A percentile compares a stretch with the other conserved stretches of the same genome.
phyloP scores from a whole-genome alignment of 2,797 vertebrate species.

The Halcyon chelicuti region DNA sequence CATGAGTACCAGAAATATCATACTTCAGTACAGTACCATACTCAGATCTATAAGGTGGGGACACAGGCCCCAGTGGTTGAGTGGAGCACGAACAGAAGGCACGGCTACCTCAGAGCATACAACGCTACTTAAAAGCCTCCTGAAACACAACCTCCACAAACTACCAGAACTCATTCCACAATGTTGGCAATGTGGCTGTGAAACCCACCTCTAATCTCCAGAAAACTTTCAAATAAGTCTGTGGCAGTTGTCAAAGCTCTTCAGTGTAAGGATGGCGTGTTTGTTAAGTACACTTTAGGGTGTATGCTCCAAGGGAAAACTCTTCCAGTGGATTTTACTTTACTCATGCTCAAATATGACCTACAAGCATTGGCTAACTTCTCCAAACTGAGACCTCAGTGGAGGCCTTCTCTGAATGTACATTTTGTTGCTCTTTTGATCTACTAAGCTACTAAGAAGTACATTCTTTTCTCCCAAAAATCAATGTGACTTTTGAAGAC shows the following conservation, averaged over 20 bases:
- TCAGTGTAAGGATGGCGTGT: neutral
- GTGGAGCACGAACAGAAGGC: neutral
- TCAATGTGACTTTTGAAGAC: accelerated
- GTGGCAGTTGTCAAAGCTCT: neutral
- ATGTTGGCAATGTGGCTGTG: neutral
- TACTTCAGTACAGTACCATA: neutral
- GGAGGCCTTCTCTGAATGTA: neutral
- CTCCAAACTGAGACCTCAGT: neutral
- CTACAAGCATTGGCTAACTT: neutral
- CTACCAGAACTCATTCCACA: neutral
- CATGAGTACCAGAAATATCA: neutral
- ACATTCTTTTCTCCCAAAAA: neutral
- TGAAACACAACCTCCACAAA: neutral
- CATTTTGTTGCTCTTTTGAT: neutral
- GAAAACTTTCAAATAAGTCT: neutral
- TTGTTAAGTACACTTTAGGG: neutral
- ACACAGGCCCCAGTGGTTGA: neutral
- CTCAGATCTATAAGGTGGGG: neutral
- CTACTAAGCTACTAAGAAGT: neutral
- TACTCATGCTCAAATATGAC: neutral
- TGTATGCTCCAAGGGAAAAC: accelerated
- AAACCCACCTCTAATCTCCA: neutral
- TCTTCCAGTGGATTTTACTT: neutral
- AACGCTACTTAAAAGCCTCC: neutral
- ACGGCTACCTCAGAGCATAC: neutral